Evolutionary conservation across 2,888 invertebrate species (phyloP), one percentile per base, ranked within the genome.

Genomic region (Chloroclysta siterata): DNA sequence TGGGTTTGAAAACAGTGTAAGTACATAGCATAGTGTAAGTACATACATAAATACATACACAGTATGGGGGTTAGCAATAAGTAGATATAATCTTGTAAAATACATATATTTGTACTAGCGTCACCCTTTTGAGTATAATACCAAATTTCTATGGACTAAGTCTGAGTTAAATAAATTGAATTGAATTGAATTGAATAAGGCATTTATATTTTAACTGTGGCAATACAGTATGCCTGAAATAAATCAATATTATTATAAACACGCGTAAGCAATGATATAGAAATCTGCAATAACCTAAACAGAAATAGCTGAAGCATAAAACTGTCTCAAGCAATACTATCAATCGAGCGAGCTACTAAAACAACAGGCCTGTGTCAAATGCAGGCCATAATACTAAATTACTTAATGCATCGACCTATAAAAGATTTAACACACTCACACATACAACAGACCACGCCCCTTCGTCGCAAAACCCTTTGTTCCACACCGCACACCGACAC

Each of bases 371-470:
- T 73, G 78, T 82, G 85, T 89, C 90, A 89, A 90, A 87, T 87
- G 89, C 90, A 91, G 82, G 81, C 82, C 82, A 88, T 88, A 85
- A 88, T 86, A 90, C 82, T 92, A 91, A 91, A 92, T 91, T 89
- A 91, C 89, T 90, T 88, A 91, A 91, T 89, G 91, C 91, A 91
- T 78, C 89, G 88, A 90, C 88, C 91, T 91, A 90, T 91, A 89
- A 90, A 91, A 91, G 90, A 91, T 91, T 90, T 89, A 90, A 83
- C 83, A 73, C 87, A 83, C 88, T 61, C 85, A 84, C 84, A 82
- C 86, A 75, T 66, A 53, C 78, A 75, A 59, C 33, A 74, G 14
- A 77, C 85, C 88, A 81, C 89, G 81, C 89, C 89, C 78, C 75
- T 73, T 47, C 55, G 66, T 59, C 75, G 72, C 74, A 80, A 75